Percentiles rank a stretch among this genome's conserved stretches.
Conservation (phyloP, 1,140 invertebrate genomes). For the Halesus radiatus region DNA sequence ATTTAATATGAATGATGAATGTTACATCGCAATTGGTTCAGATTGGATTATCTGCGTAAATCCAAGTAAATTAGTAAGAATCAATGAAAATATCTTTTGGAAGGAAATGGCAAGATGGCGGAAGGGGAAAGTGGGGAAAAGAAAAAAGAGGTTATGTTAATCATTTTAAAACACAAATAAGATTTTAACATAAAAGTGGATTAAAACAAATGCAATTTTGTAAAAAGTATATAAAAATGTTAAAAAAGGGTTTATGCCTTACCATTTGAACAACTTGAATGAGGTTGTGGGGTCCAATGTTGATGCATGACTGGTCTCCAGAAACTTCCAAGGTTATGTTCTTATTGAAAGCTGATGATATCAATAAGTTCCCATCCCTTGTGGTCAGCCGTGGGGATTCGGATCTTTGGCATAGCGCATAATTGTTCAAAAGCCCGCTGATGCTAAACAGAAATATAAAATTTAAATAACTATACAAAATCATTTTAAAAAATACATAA, state of each 20-base stretch:
- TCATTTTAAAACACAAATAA: no score
- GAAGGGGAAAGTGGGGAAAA: no score
- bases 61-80: no score
- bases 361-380: slow-evolving; percentile 45
- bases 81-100: no score
- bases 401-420: neutral
- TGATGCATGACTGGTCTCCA: slow-evolving; percentile 37
- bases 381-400: slow-evolving; percentile 34
- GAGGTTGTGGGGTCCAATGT: slow-evolving; percentile 40
- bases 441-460: neutral
- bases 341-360: slow-evolving; percentile 36
- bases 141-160: no score
- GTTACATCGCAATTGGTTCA: no score
- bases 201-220: no score
- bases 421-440: neutral
- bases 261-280: slow-evolving; percentile 19
- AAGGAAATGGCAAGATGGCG: no score
- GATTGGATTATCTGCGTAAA: no score
- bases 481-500: neutral
- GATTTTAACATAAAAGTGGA: no score
- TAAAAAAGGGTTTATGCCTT: neutral
- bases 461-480: slow-evolving; percentile 1
- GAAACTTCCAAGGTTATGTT: slow-evolving; percentile 39
- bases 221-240: neutral
- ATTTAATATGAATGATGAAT: no score